Base-by-base conservation (phyloP, 1,140 invertebrate species). In the Tribolium madens region DNA sequence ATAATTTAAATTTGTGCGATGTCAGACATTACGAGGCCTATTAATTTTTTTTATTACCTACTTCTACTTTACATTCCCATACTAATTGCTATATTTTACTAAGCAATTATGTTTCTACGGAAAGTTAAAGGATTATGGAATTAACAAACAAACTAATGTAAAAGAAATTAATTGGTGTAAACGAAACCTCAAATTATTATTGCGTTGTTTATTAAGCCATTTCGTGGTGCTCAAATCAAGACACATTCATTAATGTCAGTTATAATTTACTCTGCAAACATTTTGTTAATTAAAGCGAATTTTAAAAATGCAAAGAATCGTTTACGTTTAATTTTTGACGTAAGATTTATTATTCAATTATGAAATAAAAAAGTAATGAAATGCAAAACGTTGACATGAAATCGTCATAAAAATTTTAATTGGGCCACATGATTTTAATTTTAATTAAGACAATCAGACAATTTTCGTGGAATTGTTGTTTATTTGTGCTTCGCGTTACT, bases 1-100 rank as follows among this genome's bases (percentile, higher is more conserved):
- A 60, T 60, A 64, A 64, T 64, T 64, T 64, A 12, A 64, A 57
- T 57, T 64, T 57, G 18, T 57, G 18, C 50, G 18, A 26, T 15
- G 14, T 15, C 7, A 64, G 15, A 57, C 21, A 64, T 64, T 64
- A 64, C 36, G 57, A 64, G 57, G 6, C 57, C 57, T 64, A 64
- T 64, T 64, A 64, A 64, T 9, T 33, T 33, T n/a, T 31, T 64
- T 33, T 33, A 33, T 14, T 64, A 18, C n/a, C n/a, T n/a, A n/a
- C 57, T 64, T 31, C 26, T 14, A 42, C 0, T 42, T 42, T 9
- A 42, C 48, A 14, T 64, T 3, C 57, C 31, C 21, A 13, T 33
- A 64, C 57, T 33, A 64, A 64, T 64, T 64, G 26, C 57, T 33
- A 64, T 26, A 64, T 64, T 57, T 57, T 57, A 7, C 14, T 18